phyloP scores from a whole-genome alignment of 2,888 invertebrate genomes.

The Luffia ferchaultella region DNA sequence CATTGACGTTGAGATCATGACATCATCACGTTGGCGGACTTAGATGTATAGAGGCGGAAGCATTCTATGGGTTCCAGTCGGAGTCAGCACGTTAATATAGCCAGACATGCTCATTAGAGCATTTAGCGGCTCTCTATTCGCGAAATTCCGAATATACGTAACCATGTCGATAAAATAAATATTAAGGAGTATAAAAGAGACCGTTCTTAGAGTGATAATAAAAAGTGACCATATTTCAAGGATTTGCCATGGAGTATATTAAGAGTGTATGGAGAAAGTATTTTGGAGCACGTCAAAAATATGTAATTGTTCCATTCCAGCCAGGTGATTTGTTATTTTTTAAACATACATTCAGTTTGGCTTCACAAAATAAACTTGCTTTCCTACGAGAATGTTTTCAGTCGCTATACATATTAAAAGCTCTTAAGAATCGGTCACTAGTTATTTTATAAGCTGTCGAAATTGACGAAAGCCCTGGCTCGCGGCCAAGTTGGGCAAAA shows the following conservation, averaged over 20 bases:
- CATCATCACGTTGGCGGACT: neutral
- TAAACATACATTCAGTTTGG: no score
- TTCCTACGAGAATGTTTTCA: no score
- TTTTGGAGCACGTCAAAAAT: constrained; percentile 40
- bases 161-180: neutral
- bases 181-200: no score
- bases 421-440: no score
- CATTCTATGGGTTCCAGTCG: neutral
- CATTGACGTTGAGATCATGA: neutral
- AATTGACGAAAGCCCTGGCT: constrained; percentile 19
- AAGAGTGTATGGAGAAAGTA: constrained; percentile 44
- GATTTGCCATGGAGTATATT: constrained; percentile 36
- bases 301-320: constrained; percentile 47
- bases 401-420: no score
- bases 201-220: no score
- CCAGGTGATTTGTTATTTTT: constrained; percentile 43
- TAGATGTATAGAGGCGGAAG: neutral
- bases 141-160: neutral
- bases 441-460: neutral
- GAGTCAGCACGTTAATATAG: neutral
- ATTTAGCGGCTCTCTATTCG: neutral
- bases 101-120: neutral
- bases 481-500: constrained; percentile 19
- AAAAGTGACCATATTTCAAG: no score
- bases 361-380: no score